Percentiles rank a stretch among this genome's conserved stretches.
Conservation (phyloP, 2,888 invertebrate species). For the Congeria kusceri region DNA sequence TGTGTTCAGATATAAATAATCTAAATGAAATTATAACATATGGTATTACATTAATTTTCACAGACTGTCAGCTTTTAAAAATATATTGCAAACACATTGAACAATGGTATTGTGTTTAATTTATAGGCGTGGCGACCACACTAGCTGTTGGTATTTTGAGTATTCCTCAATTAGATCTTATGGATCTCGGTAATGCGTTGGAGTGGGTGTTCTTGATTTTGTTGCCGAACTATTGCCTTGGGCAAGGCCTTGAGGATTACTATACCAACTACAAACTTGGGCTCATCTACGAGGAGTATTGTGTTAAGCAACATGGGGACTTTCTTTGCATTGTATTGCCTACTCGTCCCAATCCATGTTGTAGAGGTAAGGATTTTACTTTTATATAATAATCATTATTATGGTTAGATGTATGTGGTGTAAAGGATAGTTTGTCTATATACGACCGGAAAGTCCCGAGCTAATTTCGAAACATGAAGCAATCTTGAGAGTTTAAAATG, state of each 20-base stretch:
- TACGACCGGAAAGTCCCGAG: no score
- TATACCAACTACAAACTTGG: slow-evolving; percentile 85
- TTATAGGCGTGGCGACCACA: slow-evolving; percentile 90
- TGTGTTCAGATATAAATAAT: no score
- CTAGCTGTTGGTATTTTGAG: slow-evolving; percentile 90
- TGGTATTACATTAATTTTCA: no score
- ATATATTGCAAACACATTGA: no score
- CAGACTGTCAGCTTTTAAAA: no score
- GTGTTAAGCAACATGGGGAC: slow-evolving; percentile 54
- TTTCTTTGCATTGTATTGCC: slow-evolving; percentile 30
- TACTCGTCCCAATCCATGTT: slow-evolving; percentile 73
- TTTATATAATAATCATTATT: no score
- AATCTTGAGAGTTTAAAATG: no score
- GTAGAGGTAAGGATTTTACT: slow-evolving; percentile 60
- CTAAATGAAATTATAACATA: no score
- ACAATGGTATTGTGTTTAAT: no score
- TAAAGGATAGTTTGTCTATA: no score
- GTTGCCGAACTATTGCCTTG: slow-evolving; percentile 90
- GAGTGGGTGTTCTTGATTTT: slow-evolving; percentile 89
- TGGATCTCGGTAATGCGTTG: slow-evolving; percentile 88
- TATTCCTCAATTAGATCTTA: slow-evolving; percentile 88
- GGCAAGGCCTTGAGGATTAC: slow-evolving; percentile 85
- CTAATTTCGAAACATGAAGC: no score
- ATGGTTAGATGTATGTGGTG: no score
- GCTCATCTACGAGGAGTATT: slow-evolving; percentile 80